Conservation (phyloP, 2,888 invertebrate species). For the Drosophila ezoana region DNA sequence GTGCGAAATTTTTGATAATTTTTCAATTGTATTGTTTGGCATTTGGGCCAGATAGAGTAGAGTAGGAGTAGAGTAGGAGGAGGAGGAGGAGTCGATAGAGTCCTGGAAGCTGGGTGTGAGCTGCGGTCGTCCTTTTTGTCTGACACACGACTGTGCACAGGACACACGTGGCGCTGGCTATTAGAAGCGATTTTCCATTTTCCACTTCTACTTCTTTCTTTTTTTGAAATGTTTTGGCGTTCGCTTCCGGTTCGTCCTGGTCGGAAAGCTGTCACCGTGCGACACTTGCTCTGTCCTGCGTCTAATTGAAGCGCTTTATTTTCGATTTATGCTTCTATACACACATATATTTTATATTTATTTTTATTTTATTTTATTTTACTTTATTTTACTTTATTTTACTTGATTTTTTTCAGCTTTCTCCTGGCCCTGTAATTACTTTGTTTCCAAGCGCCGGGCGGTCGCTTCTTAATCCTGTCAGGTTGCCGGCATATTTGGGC, state of each 20-base stretch:
- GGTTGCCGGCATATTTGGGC: constrained; percentile 14
- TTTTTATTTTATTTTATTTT: neutral
- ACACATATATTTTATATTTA: constrained; percentile 14
- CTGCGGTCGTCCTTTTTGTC: constrained; percentile 68
- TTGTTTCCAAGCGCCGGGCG: constrained; percentile 72
- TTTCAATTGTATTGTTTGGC: constrained; percentile 75
- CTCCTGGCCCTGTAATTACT: constrained; percentile 63
- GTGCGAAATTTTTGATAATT: constrained; percentile 80
- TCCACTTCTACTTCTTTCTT: constrained; percentile 10
- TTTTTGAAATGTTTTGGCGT: constrained; percentile 50
- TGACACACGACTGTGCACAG: constrained; percentile 75
- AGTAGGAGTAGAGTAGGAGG: no score
- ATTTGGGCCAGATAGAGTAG: constrained; percentile 33
- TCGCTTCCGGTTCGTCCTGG: constrained; percentile 27
- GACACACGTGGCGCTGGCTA: constrained; percentile 69
- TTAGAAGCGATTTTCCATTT: constrained; percentile 73
- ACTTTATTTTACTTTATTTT: no score
- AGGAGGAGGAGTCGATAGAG: neutral
- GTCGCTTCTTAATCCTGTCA: constrained; percentile 63
- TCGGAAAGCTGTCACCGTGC: constrained; percentile 53
- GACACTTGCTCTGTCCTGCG: constrained; percentile 58
- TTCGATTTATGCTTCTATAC: constrained; percentile 17
- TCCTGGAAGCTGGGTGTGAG: constrained; percentile 25
- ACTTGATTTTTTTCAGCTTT: neutral
- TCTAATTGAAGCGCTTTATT: constrained; percentile 58